Conservation (phyloP, 2,888 invertebrate genomes). For the Heliothis peltigera region DNA sequence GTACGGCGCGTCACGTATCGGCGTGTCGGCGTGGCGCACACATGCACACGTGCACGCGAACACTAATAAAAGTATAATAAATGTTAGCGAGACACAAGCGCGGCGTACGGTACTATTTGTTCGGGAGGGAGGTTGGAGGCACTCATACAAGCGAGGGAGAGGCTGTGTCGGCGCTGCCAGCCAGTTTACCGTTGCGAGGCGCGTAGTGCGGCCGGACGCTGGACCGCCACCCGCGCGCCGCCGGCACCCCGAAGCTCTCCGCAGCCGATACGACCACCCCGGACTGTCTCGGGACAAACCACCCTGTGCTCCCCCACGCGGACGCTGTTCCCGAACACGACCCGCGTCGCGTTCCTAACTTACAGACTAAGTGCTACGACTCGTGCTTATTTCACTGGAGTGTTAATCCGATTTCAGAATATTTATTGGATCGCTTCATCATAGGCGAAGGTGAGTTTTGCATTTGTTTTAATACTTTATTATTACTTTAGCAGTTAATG, state of each 20-base stretch:
- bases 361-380: slow-evolving; percentile 86
- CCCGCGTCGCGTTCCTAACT: slow-evolving; percentile 72
- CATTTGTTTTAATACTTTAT: slow-evolving; percentile 32
- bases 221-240: slow-evolving; percentile 86
- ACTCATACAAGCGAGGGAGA: slow-evolving; percentile 87
- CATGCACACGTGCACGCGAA: slow-evolving; percentile 73
- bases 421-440: slow-evolving; percentile 86
- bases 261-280: slow-evolving; percentile 66
- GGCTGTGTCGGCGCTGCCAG: slow-evolving; percentile 86
- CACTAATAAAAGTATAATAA: slow-evolving; percentile 87
- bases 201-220: slow-evolving; percentile 89
- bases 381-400: slow-evolving; percentile 87
- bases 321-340: slow-evolving; percentile 72
- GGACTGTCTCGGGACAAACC: slow-evolving; percentile 73
- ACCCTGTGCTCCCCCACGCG: slow-evolving; percentile 72
- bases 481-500: slow-evolving; percentile 8
- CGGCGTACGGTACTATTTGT: slow-evolving; percentile 89
- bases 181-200: slow-evolving; percentile 90
- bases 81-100: slow-evolving; percentile 87
- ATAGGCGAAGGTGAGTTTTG: slow-evolving; percentile 79
- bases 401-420: slow-evolving; percentile 86
- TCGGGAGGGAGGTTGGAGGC: slow-evolving; percentile 89
- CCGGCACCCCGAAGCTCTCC: slow-evolving; percentile 81
- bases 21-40: slow-evolving; percentile 78
- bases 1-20: slow-evolving; percentile 64